Conservation (phyloP, 2,113 vertebrate genomes). For the Rostratula benghalensis region DNA sequence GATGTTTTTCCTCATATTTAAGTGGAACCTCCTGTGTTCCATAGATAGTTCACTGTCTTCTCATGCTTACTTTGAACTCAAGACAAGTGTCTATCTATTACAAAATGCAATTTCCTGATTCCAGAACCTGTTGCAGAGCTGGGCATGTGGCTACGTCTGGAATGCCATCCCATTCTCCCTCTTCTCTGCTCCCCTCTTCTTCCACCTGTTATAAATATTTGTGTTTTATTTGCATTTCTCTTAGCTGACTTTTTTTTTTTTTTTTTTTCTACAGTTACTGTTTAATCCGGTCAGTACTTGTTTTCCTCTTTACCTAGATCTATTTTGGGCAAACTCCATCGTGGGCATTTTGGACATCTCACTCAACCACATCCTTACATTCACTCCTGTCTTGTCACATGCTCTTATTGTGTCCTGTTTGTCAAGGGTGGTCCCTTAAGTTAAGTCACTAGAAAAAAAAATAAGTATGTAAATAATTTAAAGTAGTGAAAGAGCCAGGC, state of each 20-base stretch:
- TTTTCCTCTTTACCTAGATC: background rate
- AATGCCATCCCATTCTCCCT: background rate
- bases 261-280: background rate
- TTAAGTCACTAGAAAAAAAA: background rate
- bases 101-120: background rate
- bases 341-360: background rate
- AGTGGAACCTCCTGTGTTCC: too few species aligned
- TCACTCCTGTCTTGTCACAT: background rate
- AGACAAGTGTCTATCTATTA: background rate
- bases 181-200: background rate
- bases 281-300: background rate
- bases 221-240: background rate
- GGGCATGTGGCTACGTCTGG: accelerated
- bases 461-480: background rate
- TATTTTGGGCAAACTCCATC: background rate
- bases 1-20: too few species aligned
- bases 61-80: background rate
- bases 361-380: background rate
- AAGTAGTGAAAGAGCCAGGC: background rate
- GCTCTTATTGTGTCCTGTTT: background rate
- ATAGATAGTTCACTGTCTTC: background rate
- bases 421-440: background rate
- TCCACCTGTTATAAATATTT: background rate
- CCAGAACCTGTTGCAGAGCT: background rate
- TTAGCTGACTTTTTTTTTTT: background rate